Evolutionary conservation across 2,797 vertebrate genomes (phyloP), one percentile per base, ranked within the genome.

Genomic region (Pyrocephalus nanus): DNA sequence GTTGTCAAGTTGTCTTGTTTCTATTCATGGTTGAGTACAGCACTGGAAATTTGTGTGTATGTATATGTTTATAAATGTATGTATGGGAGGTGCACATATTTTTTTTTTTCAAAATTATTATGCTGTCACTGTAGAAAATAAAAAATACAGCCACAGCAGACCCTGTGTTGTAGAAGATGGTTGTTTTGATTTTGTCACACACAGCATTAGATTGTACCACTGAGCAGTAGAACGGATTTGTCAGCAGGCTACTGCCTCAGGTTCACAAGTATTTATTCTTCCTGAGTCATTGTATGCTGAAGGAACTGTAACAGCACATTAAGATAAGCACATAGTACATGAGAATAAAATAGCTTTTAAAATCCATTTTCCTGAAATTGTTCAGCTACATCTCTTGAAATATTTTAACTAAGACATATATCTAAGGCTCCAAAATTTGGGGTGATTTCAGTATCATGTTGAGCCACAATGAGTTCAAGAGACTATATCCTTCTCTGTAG

Each of bases 1-100:
- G 38, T 32, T 73, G 48, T 92, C 94, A 96, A 84, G 55, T 76
- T 78, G 77, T 76, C 71, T 83, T 88, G 64, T 84, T 90, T 93
- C 92, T 73, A 78, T 54, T 81, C 86, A 14, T 3, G 0, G n/a
- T 26, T 70, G 51, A 12, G 3, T 34, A 48, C 47, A 62, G 61
- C 36, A 57, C 66, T 90, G 76, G 73, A 92, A 77, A 95, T 88
- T 25, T 30, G 7, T 30, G 25, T 36, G 5, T n/a, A 30, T 36
- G 15, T 22, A 2, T 47, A 67, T 64, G 8, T 67, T 77, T 60
- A 29, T 55, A 20, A 25, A 21, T 6, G 6, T 65, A 32, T 15
- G 34, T 38, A 47, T 32, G 40, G 0, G 0, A 23, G 2, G 3
- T 30, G 15, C 21, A 43, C 8, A 4, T 29, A 4, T 26, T 26